phyloP scores from a whole-genome alignment of 2,113 vertebrate genomes.

The Hippocampus zosterae region DNA sequence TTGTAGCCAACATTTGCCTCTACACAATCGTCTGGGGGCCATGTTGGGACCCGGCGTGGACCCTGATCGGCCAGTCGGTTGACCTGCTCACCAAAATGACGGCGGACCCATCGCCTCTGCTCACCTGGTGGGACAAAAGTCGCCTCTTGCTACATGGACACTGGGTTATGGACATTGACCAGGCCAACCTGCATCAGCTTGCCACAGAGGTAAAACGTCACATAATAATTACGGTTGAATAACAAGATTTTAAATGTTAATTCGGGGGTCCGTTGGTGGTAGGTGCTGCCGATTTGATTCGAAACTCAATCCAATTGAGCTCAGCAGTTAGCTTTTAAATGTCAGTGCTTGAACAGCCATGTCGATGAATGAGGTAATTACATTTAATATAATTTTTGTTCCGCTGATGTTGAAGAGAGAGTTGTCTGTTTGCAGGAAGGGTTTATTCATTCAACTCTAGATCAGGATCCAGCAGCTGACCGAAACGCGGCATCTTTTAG shows the following conservation, averaged over 20 bases:
- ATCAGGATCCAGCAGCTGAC: too few relatives aligned
- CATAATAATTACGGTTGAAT: background rate
- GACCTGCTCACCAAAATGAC: constrained; percentile 94
- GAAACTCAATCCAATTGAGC: too few relatives aligned
- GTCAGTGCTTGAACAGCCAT: too few relatives aligned
- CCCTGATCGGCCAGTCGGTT: constrained; percentile 88
- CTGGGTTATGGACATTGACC: constrained; percentile 93
- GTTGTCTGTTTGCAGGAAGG: too few relatives aligned
- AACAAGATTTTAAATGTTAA: background rate
- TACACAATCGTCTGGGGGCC: constrained; percentile 98
- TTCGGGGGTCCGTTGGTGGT: too few relatives aligned
- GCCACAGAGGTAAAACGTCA: constrained; percentile 84
- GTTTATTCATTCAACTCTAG: too few relatives aligned
- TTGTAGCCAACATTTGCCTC: constrained; percentile 86
- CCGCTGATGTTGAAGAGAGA: too few relatives aligned
- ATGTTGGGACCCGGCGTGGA: constrained; percentile 98
- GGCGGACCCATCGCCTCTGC: constrained; percentile 82
- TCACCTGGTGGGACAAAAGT: constrained; percentile 99
- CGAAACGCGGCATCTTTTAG: too few relatives aligned
- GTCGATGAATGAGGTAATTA: too few relatives aligned
- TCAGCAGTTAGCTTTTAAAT: too few relatives aligned
- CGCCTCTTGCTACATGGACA: constrained; percentile 86
- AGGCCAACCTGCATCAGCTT: constrained; percentile 93
- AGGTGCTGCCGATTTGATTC: too few relatives aligned
- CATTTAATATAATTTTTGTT: too few relatives aligned